Evolutionary conservation across 2,888 invertebrate genomes (phyloP).

Genomic region (Eupithecia subumbrata): DNA sequence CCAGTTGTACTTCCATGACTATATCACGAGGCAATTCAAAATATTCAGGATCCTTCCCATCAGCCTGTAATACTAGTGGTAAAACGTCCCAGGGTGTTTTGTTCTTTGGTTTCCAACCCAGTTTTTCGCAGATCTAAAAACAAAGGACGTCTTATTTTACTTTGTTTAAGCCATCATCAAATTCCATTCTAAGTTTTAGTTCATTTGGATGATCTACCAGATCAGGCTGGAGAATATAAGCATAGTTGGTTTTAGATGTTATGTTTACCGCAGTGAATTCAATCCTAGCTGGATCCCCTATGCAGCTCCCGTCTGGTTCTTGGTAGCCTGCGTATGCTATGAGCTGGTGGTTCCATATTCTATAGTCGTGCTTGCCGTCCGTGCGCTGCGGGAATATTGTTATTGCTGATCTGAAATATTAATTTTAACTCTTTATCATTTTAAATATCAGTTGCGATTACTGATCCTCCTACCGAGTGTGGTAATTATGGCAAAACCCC

Average conservation of each 20-base stretch:
- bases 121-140: conserved; percentile 90
- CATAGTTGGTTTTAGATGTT: not conserved
- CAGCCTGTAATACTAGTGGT: conserved; percentile 94
- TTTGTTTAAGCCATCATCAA: not conserved
- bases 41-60: conserved; percentile 97
- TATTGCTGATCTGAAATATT: conserved; percentile 91
- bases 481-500: not conserved
- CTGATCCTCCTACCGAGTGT: not conserved
- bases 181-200: not conserved
- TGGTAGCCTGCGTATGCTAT: conserved; percentile 96
- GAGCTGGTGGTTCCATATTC: conserved; percentile 96
- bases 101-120: conserved; percentile 92
- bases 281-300: conserved; percentile 93
- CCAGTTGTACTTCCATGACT: conserved; percentile 91
- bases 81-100: conserved; percentile 94
- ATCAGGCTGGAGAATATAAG: not conserved
- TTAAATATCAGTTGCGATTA: not conserved
- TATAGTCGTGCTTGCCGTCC: conserved; percentile 94
- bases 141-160: not conserved
- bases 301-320: conserved; percentile 90
- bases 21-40: conserved; percentile 96
- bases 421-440: not conserved
- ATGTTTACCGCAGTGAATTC: conserved; percentile 94
- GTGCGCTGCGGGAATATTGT: conserved; percentile 97
- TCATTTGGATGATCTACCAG: not conserved